Evolutionary conservation across 92 coral and sea anemone genomes (phyloP).

Genomic region (Anthopleura xanthogrammica): DNA sequence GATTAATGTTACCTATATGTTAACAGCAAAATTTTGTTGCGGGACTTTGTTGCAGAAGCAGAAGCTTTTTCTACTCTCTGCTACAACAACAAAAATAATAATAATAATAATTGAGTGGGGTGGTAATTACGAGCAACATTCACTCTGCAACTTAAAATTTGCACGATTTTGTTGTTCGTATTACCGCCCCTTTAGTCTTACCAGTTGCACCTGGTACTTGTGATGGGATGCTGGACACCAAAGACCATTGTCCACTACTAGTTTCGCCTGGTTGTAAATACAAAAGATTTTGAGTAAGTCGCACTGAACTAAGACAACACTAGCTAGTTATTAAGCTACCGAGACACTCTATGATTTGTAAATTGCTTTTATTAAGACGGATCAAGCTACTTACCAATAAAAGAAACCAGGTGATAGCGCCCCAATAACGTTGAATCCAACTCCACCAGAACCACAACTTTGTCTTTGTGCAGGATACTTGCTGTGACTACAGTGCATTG

Average conservation of each 20-base stretch:
- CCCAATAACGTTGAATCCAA: conserved; percentile 5
- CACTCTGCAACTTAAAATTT: no score
- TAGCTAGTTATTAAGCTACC: no score
- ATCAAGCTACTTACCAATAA: conserved; percentile 24
- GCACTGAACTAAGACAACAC: background rate
- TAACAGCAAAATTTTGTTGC: no score
- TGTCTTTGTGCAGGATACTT: conserved; percentile 16
- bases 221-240: conserved; percentile 19
- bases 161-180: no score
- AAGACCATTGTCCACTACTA: conserved; percentile 22
- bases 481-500: conserved; percentile 46
- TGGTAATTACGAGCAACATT: no score
- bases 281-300: background rate
- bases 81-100: no score
- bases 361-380: background rate
- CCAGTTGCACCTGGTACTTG: background rate
- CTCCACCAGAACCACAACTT: conserved; percentile 34
- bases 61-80: no score
- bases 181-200: background rate
- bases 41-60: no score
- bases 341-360: no score
- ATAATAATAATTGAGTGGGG: no score
- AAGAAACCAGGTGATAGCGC: conserved; percentile 31
- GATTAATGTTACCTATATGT: background rate
- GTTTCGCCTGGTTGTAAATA: conserved; percentile 2